Evolutionary conservation across 2,888 invertebrate genomes (phyloP).

Genomic region (Selenia dentaria): DNA sequence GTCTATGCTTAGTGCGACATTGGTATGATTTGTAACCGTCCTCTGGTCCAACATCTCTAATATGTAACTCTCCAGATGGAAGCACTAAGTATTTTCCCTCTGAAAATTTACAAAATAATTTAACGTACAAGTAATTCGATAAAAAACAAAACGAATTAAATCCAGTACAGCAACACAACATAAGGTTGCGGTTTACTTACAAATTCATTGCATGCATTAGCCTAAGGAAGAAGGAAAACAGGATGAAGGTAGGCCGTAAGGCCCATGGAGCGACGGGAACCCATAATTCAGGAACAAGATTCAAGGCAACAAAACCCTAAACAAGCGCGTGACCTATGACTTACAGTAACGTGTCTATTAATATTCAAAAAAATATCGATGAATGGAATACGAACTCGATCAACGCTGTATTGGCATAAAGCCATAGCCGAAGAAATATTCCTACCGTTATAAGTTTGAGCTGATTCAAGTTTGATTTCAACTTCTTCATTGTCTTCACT

Average conservation of each 20-base stretch:
- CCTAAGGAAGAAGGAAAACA: conserved; percentile 83
- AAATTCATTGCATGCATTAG: conserved; percentile 71
- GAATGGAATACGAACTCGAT: conserved; percentile 6
- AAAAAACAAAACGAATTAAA: conserved; percentile 4
- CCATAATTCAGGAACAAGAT: no score
- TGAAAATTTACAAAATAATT: conserved; percentile 61
- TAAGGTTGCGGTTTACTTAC: conserved; percentile 75
- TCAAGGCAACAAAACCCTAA: conserved; percentile 60
- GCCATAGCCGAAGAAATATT: conserved; percentile 24
- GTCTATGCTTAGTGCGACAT: conserved; percentile 96
- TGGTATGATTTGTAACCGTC: conserved; percentile 97
- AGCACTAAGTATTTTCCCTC: conserved; percentile 98
- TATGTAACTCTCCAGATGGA: conserved; percentile 97
- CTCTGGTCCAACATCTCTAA: conserved; percentile 96
- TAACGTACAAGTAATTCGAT: conserved; percentile 18
- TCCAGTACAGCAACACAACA: conserved; percentile 49
- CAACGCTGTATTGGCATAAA: conserved; percentile 4
- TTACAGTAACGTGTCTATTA: conserved; percentile 5
- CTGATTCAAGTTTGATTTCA: conserved; percentile 74
- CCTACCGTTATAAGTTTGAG: conserved; percentile 67
- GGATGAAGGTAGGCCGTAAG: conserved; percentile 84
- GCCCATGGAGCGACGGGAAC: conserved; percentile 80
- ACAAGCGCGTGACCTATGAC: conserved; percentile 19
- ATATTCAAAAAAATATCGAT: conserved; percentile 23
- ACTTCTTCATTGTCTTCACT: conserved; percentile 85